Conservation (phyloP, 64 coral and sea anemone genomes). For the Stichodactyla mertensii region DNA sequence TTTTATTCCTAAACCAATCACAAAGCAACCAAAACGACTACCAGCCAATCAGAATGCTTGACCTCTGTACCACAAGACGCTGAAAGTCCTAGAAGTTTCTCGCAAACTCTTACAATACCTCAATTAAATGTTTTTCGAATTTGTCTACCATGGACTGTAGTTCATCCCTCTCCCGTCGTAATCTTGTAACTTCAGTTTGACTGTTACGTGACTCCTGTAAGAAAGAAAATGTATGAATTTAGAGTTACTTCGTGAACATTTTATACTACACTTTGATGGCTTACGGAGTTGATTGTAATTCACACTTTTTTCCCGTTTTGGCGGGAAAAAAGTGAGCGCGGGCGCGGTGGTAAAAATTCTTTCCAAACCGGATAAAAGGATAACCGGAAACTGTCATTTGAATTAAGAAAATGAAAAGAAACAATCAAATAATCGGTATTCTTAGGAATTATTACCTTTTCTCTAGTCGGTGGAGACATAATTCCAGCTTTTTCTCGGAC, state of each 20-base stretch:
- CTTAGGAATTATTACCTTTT: conserved; percentile 37
- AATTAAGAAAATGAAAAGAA: no score
- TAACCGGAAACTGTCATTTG: no score
- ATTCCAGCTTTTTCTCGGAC: conserved; percentile 58
- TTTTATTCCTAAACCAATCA: neutral
- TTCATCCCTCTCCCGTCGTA: conserved; percentile 89
- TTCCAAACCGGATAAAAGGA: no score
- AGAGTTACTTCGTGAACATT: no score
- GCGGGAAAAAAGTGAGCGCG: neutral
- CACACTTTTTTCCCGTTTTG: no score
- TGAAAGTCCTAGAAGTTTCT: no score
- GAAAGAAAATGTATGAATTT: neutral
- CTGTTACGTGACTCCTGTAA: conserved; percentile 53
- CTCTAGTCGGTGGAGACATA: conserved; percentile 70
- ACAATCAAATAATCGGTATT: no score
- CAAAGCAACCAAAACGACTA: neutral
- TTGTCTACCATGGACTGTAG: conserved; percentile 87
- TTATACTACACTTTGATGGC: no score
- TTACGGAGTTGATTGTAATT: neutral
- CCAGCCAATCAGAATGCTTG: neutral
- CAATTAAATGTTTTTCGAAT: conserved; percentile 91
- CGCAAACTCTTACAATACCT: conserved; percentile 46
- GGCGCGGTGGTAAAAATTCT: neutral
- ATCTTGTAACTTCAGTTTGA: conserved; percentile 61
- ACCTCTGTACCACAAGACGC: neutral